Evolutionary conservation across 2,888 invertebrate genomes (phyloP), one percentile per base, ranked within the genome.

Genomic region (Cactoblastis cactorum): DNA sequence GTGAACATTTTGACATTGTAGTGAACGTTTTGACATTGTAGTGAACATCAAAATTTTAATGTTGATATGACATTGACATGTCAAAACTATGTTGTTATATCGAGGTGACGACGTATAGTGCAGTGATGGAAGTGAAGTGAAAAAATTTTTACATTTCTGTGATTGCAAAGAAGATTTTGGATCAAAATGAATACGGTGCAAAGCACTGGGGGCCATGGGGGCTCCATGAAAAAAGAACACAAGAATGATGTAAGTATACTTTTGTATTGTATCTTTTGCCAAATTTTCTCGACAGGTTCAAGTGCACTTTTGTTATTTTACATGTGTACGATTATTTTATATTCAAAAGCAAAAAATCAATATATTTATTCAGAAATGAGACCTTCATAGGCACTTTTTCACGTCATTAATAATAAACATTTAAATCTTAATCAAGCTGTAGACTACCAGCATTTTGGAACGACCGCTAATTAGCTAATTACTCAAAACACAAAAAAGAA

Each of bases 151-250:
- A n/a, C 24, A 11, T 32, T 32, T 32, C 9, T 11, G 32, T 3
- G 5, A 11, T 11, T 50, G 35, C 45, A 35, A 11, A 43, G 45
- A 50, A 50, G 43, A 49, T 60, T 57, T 53, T 61, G 55, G 46
- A 49, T 39, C 49, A 65, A 78, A 47, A 93, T 93, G 93, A 93
- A 93, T 69, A 93, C 92, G 1, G 92, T 93, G 37, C 93, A 93
- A 73, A 92, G 92, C 63, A 87, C 91, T 0, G 92, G 92, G 0
- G 92, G 92, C 22, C 91, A 91, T 62, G 91, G 91, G 0, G 90
- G 91, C 18, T 86, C 90, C 55, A 83, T 91, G 77, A 90, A 90
- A 63, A 93, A 92, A 77, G 91, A 91, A 53, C 86, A 86, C 53
- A 90, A 91, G 53, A 90, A 91, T 63, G 92, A 92, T 85, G 92